Base-by-base conservation (phyloP, 2,888 invertebrate genomes). In the Erpobdella octoculata region DNA sequence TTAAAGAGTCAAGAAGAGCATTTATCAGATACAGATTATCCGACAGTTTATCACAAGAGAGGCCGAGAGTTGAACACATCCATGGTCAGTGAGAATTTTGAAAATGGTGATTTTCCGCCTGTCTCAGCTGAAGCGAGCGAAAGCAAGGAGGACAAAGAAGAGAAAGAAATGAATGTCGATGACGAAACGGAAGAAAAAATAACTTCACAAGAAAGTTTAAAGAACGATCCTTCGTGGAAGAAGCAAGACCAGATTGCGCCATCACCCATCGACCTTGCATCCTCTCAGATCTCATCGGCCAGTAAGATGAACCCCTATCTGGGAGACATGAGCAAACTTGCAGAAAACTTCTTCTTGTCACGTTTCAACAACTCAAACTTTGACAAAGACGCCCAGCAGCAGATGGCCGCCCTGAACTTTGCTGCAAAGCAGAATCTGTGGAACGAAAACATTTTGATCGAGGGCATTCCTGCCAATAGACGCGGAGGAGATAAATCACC, bases 381-480 rank as follows among this genome's bases (percentile, higher is more conserved):
- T 31, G 21, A 36, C 18, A 65, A 33, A 6, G 67, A 67, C 25
- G 67, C 31, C 1, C 53, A 53, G 53, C 53, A 53, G 53, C 53
- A 53, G 15, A 53, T 53, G 53, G 53, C 53, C 21, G 53, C 53
- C 6, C 53, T 53, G 53, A 53, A 53, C 28, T 53, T 53, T 28
- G 53, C 53, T 8, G 53, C 53, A 53, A 41, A 67, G 5, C 21
- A 25, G 38, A 41, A 25, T 33, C 67, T 38, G 12, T 41, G 38
- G 67, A 67, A 67, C 46, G 67, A 67, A 37, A 25, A 37, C 21
- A 41, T 41, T 46, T 41, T 67, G 46, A 41, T 67, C 53, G 69
- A 69, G n/a, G 69, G 69, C 18, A 58, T 69, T 58, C 69, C 69
- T 31, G 69, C 69, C 35, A 53, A 69, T 21, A 28, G 69, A 12